These are phyloP conservation scores for Chrysolina oricalcia DNA, from an alignment of 2,888 invertebrate genomes.

Conservation along the genomic window DNA sequence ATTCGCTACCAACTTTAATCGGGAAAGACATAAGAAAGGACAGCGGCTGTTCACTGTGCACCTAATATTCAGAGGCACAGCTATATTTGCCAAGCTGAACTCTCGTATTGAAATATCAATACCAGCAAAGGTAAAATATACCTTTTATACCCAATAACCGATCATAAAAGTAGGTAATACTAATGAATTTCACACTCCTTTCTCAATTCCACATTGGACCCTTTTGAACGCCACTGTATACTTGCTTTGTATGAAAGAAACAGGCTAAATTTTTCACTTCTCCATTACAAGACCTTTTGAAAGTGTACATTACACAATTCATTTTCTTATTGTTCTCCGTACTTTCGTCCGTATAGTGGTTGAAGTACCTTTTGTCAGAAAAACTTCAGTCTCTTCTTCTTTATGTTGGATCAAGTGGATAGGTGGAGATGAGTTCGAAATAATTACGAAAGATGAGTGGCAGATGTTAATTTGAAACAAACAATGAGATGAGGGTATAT, in stretches of 20 bases:
- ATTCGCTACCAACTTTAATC: too few species aligned
- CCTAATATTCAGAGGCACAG: too few species aligned
- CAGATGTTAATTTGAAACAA: constrained; percentile 27
- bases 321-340: constrained; percentile 56
- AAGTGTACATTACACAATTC: constrained; percentile 60
- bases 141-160: too few species aligned
- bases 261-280: constrained; percentile 44
- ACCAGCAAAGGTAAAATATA: too few species aligned
- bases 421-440: constrained; percentile 29
- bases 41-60: too few species aligned
- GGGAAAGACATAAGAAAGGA: too few species aligned
- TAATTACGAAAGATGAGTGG: constrained; percentile 30
- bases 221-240: constrained; percentile 3
- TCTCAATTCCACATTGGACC: background rate
- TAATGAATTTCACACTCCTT: too few species aligned
- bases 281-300: constrained; percentile 45
- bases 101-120: too few species aligned
- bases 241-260: constrained; percentile 33
- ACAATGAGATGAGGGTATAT: constrained; percentile 20
- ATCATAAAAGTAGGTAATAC: too few species aligned
- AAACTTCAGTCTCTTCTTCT: constrained; percentile 43
- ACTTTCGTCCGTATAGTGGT: constrained; percentile 43
- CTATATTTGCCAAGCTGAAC: too few species aligned
- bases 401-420: constrained; percentile 42
- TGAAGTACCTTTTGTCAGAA: constrained; percentile 50